Evolutionary conservation across 2,888 invertebrate species (phyloP), one percentile per base, ranked within the genome.

Genomic region (Drosophila quinaria): DNA sequence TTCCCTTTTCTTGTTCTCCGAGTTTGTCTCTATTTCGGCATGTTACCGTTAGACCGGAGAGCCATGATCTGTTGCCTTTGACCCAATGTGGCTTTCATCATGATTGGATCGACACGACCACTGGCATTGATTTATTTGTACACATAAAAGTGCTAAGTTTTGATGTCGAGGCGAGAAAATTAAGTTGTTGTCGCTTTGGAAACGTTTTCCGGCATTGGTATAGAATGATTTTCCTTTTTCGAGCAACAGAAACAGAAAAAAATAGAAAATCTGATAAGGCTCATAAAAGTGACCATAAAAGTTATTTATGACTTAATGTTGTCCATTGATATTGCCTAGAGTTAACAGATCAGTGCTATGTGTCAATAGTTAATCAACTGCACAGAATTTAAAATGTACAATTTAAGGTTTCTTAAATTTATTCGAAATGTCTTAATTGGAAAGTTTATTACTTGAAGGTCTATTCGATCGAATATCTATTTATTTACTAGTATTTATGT

Each of bases 141-240:
- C 54, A 59, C 72, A 82, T 85, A 78, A 88, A 68, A 35, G 63
- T 80, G 69, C 78, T 66, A 72, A 80, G 71, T 75, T 75, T 87
- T 70, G 67, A 69, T 71, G 69, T 76, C 72, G 81, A 89, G 84
- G 84, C 84, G 84, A 85, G 89, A 85, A 85, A 85, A 85, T 85
- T 85, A 87, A 85, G 84, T 83, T 85, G 89, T 86, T 72, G 74
- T 80, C 76, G 71, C 64, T 66, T 55, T 50, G 47, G 51, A 59
- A 31, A 44, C 55, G 44, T 22, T 56, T 31, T 39, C 35, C 15
- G 41, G 19, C 11, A 33, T 1, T 49, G n/a, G 15, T 10, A 19
- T 59, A 58, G 65, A 56, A 51, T 64, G 68, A 55, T 6, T 58
- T 37, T 42, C 42, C 19, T 39, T 25, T 39, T n/a, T 25, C 6